Conservation (phyloP, 2,797 vertebrate species). For the Eulemur albifrons region DNA sequence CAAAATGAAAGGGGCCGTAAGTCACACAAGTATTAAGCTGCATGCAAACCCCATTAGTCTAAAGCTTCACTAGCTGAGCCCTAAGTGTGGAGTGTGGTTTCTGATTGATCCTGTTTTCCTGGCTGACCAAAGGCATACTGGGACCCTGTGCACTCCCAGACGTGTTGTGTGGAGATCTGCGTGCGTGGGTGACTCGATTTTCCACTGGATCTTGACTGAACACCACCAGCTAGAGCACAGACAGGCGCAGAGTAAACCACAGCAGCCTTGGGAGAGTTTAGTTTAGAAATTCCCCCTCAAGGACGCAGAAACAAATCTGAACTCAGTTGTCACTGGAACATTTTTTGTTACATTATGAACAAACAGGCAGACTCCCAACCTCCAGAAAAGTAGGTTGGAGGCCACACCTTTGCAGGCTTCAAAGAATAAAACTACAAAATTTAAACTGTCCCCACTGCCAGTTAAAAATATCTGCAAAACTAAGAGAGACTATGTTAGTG, state of each 20-base stretch:
- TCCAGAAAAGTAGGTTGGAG: background rate
- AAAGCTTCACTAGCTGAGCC: background rate
- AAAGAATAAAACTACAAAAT: background rate
- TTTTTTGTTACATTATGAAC: background rate
- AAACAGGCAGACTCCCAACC: background rate
- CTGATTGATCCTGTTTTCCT: background rate
- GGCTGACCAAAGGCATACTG: background rate
- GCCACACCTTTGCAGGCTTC: background rate
- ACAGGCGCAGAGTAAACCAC: accelerated
- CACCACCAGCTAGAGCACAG: background rate
- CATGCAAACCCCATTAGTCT: background rate
- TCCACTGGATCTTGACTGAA: too few species aligned
- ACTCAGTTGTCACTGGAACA: background rate
- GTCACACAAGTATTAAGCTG: background rate
- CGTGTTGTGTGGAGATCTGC: accelerated
- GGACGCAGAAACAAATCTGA: constrained; percentile 2
- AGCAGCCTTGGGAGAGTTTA: background rate
- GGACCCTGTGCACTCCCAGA: background rate
- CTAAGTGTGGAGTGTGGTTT: background rate
- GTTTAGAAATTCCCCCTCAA: background rate
- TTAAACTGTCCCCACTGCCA: background rate
- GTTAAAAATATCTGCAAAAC: background rate
- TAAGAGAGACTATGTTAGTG: background rate
- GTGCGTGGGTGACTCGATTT: background rate
- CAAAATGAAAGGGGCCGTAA: background rate